phyloP scores from a whole-genome alignment of 2,888 invertebrate species.

The Eupithecia inturbata region DNA sequence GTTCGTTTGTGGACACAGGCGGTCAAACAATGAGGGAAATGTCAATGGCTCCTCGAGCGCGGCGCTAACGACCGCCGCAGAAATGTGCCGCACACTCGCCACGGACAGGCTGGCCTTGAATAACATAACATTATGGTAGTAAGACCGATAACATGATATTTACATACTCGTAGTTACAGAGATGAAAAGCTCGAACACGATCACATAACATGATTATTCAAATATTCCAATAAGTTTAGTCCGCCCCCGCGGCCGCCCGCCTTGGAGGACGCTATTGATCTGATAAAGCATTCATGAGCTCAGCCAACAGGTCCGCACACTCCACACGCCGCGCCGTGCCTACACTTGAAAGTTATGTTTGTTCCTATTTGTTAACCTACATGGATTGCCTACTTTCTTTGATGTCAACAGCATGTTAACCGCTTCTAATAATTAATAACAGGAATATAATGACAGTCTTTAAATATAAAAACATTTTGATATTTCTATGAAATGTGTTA shows the following conservation, averaged over 20 bases:
- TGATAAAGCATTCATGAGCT: slow-evolving; percentile 22
- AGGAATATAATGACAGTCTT: slow-evolving; percentile 29
- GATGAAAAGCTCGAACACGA: slow-evolving; percentile 26
- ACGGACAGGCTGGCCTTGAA: slow-evolving; percentile 26
- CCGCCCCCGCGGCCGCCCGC: slow-evolving; percentile 1
- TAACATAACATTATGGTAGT: slow-evolving; percentile 26
- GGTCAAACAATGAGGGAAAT: slow-evolving; percentile 17
- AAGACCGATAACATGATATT: slow-evolving; percentile 33
- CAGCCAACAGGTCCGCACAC: slow-evolving; percentile 21
- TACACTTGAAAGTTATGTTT: slow-evolving; percentile 16
- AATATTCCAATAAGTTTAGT: not conserved
- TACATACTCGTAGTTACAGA: slow-evolving; percentile 37
- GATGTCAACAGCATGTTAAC: slow-evolving; percentile 33
- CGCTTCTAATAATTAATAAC: slow-evolving; percentile 35
- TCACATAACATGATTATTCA: not conserved
- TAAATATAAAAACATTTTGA: slow-evolving; percentile 30
- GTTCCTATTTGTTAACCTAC: slow-evolving; percentile 24
- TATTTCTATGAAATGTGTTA: slow-evolving; percentile 28
- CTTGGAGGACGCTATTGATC: slow-evolving; percentile 26
- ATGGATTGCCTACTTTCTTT: slow-evolving; percentile 23
- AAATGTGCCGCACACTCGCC: not conserved
- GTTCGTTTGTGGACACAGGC: not conserved
- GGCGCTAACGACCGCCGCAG: not conserved
- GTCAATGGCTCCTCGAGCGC: slow-evolving; percentile 21
- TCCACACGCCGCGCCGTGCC: not conserved